Percentiles rank a stretch among this genome's conserved stretches.
phyloP scores from a whole-genome alignment of 2,888 invertebrate species.

The Geotrupes spiniger region DNA sequence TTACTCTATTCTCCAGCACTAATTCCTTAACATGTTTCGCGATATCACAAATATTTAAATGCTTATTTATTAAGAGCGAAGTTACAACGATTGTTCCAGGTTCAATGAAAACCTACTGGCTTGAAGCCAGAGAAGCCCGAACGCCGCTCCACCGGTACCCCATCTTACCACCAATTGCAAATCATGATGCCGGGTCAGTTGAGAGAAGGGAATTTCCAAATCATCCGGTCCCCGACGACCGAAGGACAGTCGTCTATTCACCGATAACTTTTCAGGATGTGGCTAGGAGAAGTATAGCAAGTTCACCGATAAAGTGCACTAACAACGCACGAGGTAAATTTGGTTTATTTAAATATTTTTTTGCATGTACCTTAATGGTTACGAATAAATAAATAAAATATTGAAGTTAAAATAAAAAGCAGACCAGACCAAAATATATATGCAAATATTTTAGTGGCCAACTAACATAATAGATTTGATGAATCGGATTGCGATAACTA shows the following conservation, averaged over 20 bases:
- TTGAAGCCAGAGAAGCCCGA: slow-evolving; percentile 69
- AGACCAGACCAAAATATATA: too few relatives aligned
- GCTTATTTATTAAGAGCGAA: too few relatives aligned
- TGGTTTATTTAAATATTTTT: too few relatives aligned
- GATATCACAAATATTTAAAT: too few relatives aligned
- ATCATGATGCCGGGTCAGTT: slow-evolving; percentile 21
- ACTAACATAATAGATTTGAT: too few relatives aligned
- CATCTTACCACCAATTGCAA: slow-evolving; percentile 30
- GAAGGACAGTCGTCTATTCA: slow-evolving; percentile 66
- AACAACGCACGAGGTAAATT: background rate
- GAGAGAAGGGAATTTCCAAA: slow-evolving; percentile 29
- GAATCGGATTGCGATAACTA: too few relatives aligned
- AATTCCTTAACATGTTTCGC: too few relatives aligned
- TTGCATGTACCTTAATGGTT: too few relatives aligned
- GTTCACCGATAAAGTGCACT: slow-evolving; percentile 64
- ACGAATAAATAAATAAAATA: background rate
- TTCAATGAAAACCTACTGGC: slow-evolving; percentile 87
- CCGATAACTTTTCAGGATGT: slow-evolving; percentile 84
- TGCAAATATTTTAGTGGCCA: too few relatives aligned
- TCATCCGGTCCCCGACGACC: slow-evolving; percentile 54
- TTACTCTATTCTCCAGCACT: too few relatives aligned
- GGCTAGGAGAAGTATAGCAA: slow-evolving; percentile 73
- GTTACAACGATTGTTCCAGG: slow-evolving; percentile 54
- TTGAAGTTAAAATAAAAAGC: too few relatives aligned
- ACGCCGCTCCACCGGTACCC: slow-evolving; percentile 50